phyloP scores from a whole-genome alignment of 2,888 invertebrate genomes.

The Drymonia ruficornis region DNA sequence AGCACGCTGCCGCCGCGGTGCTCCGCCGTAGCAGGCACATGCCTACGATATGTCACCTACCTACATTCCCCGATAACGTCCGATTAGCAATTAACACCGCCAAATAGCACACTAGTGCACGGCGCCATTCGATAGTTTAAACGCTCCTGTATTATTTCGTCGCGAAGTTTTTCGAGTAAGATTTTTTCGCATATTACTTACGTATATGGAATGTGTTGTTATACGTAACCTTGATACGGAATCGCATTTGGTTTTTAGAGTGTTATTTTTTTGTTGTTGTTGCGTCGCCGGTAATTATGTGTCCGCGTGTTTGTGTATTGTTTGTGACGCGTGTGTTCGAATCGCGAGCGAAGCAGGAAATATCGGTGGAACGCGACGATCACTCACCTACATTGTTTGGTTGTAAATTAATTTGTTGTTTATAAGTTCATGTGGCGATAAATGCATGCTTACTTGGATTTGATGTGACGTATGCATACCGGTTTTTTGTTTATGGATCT shows the following conservation, averaged over 20 bases:
- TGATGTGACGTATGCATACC: slow-evolving; percentile 67
- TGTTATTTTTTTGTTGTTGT: slow-evolving; percentile 51
- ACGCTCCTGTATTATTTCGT: slow-evolving; percentile 42
- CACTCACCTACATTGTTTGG: slow-evolving; percentile 46
- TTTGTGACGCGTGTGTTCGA: slow-evolving; percentile 52
- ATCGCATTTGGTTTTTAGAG: slow-evolving; percentile 53
- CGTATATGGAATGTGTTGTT: slow-evolving; percentile 76
- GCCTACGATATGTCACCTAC: slow-evolving; percentile 75
- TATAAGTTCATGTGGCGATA: slow-evolving; percentile 52
- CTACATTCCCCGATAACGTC: slow-evolving; percentile 70
- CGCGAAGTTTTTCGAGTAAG: slow-evolving; percentile 61
- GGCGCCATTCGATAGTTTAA: slow-evolving; percentile 48
- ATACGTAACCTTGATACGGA: slow-evolving; percentile 63
- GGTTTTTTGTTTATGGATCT: slow-evolving; percentile 73
- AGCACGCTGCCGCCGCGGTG: slow-evolving; percentile 81
- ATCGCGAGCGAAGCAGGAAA: slow-evolving; percentile 62
- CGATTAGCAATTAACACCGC: slow-evolving; percentile 69
- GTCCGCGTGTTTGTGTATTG: slow-evolving; percentile 53
- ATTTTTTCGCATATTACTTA: slow-evolving; percentile 41
- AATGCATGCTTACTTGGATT: slow-evolving; percentile 64
- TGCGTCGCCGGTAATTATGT: slow-evolving; percentile 56
- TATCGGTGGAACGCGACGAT: slow-evolving; percentile 48
- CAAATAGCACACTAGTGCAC: slow-evolving; percentile 68
- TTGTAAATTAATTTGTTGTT: slow-evolving; percentile 30
- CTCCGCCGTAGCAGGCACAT: slow-evolving; percentile 72